phyloP scores from a whole-genome alignment of 1,140 invertebrate species.

The Cydia strobilella region DNA sequence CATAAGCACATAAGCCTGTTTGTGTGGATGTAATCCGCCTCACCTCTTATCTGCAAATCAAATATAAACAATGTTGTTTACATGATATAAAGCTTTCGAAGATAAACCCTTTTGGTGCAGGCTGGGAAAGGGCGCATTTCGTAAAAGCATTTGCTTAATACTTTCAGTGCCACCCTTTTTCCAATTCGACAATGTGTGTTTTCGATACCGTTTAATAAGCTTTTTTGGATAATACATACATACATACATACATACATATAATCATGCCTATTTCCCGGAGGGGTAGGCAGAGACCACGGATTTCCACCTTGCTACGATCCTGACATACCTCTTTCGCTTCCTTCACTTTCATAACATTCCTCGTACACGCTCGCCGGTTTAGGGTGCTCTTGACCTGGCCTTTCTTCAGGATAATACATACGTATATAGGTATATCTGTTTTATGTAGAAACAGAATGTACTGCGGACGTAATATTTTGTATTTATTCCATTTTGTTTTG shows the following conservation, averaged over 20 bases:
- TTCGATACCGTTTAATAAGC: background rate
- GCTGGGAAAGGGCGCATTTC: background rate
- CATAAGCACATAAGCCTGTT: conserved; percentile 60
- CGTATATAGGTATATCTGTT: too few species aligned
- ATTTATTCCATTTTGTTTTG: background rate
- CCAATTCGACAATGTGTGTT: background rate
- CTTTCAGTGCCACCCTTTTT: background rate
- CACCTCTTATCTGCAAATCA: conserved; percentile 55
- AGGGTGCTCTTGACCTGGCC: too few species aligned
- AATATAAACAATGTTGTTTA: conserved; percentile 49
- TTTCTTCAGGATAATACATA: background rate
- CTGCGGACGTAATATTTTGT: too few species aligned
- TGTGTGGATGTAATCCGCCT: conserved; percentile 35
- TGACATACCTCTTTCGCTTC: too few species aligned
- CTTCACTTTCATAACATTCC: too few species aligned
- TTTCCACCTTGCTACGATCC: too few species aligned
- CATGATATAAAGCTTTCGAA: conserved; percentile 26
- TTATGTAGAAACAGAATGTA: too few species aligned
- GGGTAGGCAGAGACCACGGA: too few species aligned
- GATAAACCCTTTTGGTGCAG: background rate
- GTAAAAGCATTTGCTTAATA: background rate
- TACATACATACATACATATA: too few species aligned
- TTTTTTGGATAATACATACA: background rate
- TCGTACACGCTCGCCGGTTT: too few species aligned
- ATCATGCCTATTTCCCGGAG: too few species aligned